Evolutionary conservation across 2,797 vertebrate species (phyloP).

Genomic region (Loris lydekkerianus): DNA sequence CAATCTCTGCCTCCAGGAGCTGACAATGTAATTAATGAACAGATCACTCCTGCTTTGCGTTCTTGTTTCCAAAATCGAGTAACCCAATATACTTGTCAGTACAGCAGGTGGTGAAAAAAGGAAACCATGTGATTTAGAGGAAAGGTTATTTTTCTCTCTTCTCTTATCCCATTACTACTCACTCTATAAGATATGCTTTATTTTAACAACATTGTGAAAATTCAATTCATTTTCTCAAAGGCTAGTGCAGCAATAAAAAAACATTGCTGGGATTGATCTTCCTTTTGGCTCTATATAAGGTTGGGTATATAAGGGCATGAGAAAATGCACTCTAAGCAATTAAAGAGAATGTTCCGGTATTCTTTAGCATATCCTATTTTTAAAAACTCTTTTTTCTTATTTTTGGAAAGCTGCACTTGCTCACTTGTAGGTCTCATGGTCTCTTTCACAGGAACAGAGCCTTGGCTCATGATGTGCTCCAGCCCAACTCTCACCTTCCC

Average conservation of each 20-base stretch:
- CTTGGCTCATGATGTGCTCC: background rate
- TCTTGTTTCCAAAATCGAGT: constrained; percentile 48
- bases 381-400: background rate
- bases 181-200: background rate
- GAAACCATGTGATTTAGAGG: background rate
- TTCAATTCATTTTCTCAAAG: constrained; percentile 53
- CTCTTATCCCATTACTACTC: background rate
- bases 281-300: background rate
- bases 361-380: constrained; percentile 8
- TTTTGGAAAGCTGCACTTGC: constrained; percentile 31
- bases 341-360: background rate
- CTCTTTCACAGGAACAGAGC: background rate
- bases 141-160: background rate
- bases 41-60: background rate
- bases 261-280: background rate
- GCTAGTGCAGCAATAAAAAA: background rate
- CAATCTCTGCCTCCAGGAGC: background rate
- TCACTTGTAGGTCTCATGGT: background rate
- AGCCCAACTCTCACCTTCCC: background rate
- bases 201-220: background rate
- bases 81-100: background rate
- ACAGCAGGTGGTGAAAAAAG: constrained; percentile 8
- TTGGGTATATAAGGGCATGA: background rate
- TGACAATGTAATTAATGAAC: background rate
- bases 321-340: background rate